These are phyloP conservation scores for Potamarius usumacintae DNA, from an alignment of 2,113 vertebrate genomes.

Conservation along the genomic window DNA sequence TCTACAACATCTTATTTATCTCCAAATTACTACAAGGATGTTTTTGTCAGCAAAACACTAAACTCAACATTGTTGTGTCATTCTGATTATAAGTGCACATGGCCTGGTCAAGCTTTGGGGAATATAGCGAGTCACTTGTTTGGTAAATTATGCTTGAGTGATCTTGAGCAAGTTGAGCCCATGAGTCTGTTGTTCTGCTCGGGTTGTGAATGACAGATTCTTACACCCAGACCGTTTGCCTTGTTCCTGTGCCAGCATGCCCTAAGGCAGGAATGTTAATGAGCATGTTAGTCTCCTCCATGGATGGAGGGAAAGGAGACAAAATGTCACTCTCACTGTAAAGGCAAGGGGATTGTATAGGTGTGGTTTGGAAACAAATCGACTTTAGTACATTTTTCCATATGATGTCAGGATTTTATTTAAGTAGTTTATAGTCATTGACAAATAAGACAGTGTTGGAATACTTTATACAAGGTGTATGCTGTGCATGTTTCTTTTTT, in stretches of 20 bases:
- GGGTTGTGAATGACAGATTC: slow-evolving; percentile 47
- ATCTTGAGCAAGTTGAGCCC: slow-evolving; percentile 52
- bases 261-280: slow-evolving; percentile 72
- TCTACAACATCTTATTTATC: slow-evolving; percentile 3
- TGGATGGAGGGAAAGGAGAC: slow-evolving; percentile 46
- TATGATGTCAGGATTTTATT: background rate
- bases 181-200: slow-evolving; percentile 50
- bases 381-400: slow-evolving; percentile 3
- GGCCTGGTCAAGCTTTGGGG: slow-evolving; percentile 34
- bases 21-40: slow-evolving; percentile 18
- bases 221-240: slow-evolving; percentile 47
- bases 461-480: background rate
- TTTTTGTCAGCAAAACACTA: slow-evolving; percentile 16
- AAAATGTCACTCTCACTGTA: slow-evolving; percentile 32
- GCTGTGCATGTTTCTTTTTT: slow-evolving; percentile 10
- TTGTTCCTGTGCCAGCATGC: slow-evolving; percentile 53
- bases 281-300: slow-evolving; percentile 61
- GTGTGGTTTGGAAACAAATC: slow-evolving; percentile 9
- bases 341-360: background rate
- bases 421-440: background rate
- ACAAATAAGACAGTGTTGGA: background rate
- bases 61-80: background rate
- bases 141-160: slow-evolving; percentile 60
- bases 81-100: slow-evolving; percentile 10
- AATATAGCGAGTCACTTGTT: slow-evolving; percentile 22